A percentile compares a stretch with the other conserved stretches of the same genome.
Conservation (phyloP, 2,888 invertebrate species). For the Trissolcus brochymenae region DNA sequence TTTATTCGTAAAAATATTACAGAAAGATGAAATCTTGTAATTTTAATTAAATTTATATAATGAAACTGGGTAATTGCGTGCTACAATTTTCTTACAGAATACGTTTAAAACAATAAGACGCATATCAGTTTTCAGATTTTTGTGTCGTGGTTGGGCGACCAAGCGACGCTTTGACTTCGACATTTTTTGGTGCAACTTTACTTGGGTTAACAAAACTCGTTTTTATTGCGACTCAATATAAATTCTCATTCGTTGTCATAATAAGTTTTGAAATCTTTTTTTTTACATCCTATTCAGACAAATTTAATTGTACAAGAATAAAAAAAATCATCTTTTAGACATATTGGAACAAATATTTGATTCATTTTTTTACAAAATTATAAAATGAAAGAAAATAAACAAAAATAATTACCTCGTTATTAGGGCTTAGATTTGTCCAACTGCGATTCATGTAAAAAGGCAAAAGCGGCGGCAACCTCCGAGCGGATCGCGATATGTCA, state of each 20-base stretch:
- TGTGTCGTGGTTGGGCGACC: constrained; percentile 42
- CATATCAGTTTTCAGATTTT: constrained; percentile 27
- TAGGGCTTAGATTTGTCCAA: too few relatives aligned
- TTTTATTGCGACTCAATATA: constrained; percentile 3
- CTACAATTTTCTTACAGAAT: constrained; percentile 1
- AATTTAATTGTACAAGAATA: too few relatives aligned
- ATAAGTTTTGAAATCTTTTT: too few relatives aligned
- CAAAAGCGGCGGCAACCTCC: too few relatives aligned
- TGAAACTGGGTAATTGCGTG: background rate
- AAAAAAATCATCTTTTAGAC: too few relatives aligned
- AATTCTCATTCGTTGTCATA: too few relatives aligned
- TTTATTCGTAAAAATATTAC: too few relatives aligned
- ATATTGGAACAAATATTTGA: too few relatives aligned
- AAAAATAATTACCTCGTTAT: constrained; percentile 19
- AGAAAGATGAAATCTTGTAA: too few relatives aligned
- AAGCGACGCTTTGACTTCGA: constrained; percentile 35
- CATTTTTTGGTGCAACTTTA: constrained; percentile 31
- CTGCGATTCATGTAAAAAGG: too few relatives aligned
- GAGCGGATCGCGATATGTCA: constrained; percentile 15
- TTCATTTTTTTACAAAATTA: too few relatives aligned
- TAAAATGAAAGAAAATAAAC: background rate
- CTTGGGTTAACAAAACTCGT: background rate
- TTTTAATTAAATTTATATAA: background rate
- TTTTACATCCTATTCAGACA: too few relatives aligned
- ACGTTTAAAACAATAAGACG: constrained; percentile 26